Percentiles rank a stretch among this genome's conserved stretches.
phyloP scores from a whole-genome alignment of 2,113 vertebrate species.

The Phodopus roborovskii region DNA sequence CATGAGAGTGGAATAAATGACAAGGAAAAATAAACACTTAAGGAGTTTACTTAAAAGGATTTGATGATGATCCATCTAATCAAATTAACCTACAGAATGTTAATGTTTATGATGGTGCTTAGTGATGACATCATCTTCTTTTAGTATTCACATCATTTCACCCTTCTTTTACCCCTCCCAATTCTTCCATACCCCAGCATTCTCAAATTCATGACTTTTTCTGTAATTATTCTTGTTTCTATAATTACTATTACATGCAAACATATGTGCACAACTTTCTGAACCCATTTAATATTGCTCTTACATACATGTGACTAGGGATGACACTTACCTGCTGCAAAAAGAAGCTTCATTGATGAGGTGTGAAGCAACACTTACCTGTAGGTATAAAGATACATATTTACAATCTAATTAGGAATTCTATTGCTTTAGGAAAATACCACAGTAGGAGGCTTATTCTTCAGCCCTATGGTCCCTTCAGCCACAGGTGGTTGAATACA shows the following conservation, averaged over 20 bases:
- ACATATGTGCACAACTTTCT: not conserved
- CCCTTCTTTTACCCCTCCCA: no score
- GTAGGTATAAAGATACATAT: not conserved
- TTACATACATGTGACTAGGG: not conserved
- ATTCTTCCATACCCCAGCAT: not conserved
- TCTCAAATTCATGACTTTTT: not conserved
- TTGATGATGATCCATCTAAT: conserved; percentile 8
- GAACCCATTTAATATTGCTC: not conserved
- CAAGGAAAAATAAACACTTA: not conserved
- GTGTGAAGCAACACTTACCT: not conserved
- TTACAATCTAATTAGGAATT: not conserved
- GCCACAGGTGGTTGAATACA: not conserved
- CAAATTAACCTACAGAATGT: not conserved
- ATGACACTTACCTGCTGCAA: not conserved
- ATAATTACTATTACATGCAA: not conserved
- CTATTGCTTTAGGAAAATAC: not conserved
- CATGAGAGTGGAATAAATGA: not conserved
- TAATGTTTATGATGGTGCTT: not conserved
- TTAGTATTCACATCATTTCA: not conserved
- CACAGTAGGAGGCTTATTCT: not conserved
- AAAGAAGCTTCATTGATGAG: not conserved
- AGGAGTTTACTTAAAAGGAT: conserved; percentile 30
- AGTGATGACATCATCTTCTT: not conserved
- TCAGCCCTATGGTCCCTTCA: not conserved
- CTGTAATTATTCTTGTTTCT: not conserved